Evolutionary conservation across 1,140 invertebrate species (phyloP).

Genomic region (Amyelois transitella): DNA sequence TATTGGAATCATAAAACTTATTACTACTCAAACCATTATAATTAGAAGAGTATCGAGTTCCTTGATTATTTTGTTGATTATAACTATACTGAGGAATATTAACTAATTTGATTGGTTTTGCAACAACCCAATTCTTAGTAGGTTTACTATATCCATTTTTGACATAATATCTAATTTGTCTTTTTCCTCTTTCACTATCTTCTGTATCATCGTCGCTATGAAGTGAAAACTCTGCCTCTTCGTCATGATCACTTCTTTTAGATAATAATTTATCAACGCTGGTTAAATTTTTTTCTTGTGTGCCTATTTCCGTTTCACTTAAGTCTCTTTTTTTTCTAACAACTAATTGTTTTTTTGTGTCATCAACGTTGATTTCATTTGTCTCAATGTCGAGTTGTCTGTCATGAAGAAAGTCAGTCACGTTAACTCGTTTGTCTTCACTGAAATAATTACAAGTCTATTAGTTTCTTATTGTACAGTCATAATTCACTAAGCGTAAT

Average conservation of each 20-base stretch:
- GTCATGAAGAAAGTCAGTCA: slow-evolving; percentile 55
- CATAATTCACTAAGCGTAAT: background rate
- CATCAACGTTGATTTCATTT: slow-evolving; percentile 38
- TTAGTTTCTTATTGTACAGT: slow-evolving; percentile 11
- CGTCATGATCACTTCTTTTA: slow-evolving; percentile 44
- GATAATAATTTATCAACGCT: slow-evolving; percentile 31
- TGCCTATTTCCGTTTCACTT: slow-evolving; percentile 11
- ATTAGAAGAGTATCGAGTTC: slow-evolving; percentile 27
- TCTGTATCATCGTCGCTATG: slow-evolving; percentile 29
- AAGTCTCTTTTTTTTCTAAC: slow-evolving; percentile 48
- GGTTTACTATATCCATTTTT: slow-evolving; percentile 49
- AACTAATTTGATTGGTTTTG: slow-evolving; percentile 37
- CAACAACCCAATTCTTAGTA: slow-evolving; percentile 35
- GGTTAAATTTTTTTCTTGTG: slow-evolving; percentile 18
- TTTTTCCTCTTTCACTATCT: slow-evolving; percentile 61
- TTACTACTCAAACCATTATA: slow-evolving; percentile 26
- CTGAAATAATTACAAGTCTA: slow-evolving; percentile 58
- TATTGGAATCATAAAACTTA: slow-evolving; percentile 26
- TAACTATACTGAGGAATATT: slow-evolving; percentile 39
- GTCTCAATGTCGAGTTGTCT: slow-evolving; percentile 50
- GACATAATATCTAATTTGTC: slow-evolving; percentile 63
- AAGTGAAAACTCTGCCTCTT: slow-evolving; percentile 49
- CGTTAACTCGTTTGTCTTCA: slow-evolving; percentile 39
- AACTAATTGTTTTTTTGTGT: slow-evolving; percentile 33
- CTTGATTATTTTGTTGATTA: slow-evolving; percentile 31